Base-by-base conservation (phyloP, 2,888 invertebrate genomes). In the Lymantria monacha region DNA sequence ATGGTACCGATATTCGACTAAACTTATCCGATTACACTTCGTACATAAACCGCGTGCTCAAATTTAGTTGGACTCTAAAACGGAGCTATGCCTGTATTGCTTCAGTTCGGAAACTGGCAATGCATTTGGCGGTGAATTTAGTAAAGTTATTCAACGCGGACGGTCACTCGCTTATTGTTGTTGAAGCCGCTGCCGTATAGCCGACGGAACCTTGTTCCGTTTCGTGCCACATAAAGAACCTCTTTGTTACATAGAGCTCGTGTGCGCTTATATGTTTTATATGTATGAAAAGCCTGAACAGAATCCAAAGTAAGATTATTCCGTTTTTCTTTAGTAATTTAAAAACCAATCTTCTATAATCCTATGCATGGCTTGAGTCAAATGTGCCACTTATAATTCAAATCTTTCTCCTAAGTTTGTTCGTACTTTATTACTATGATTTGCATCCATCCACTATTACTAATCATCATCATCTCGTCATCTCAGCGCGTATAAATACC, bases 51-150 rank as follows among this genome's bases (percentile, higher is more conserved):
- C 65, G 61, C 67, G 59, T 49, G 60, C 59, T 61, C 53, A 68
- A 70, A 69, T 74, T 66, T 59, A 63, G 61, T 66, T 72, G 60
- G 54, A 56, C 61, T 65, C 66, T 72, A 69, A 69, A 71, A 69
- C 61, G 65, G 63, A 68, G 60, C 59, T 59, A 57, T 70, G 65
- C 69, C 73, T 70, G 66, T 65, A 61, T 54, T 51, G 57, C 57
- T 61, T 58, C 61, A 55, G 59, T 50, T 63, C 74, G 80, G 81
- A 82, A 82, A 71, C 76, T 70, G 65, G 60, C 74, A 73, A 74
- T 82, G 83, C 81, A 84, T 82, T 82, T 79, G 74, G 67, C 68
- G 73, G 74, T 75, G 78, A 81, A 82, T 78, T 82, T 65, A 68
- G 70, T 64, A 62, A 76, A 81, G 76, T 81, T 83, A 81, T 80